phyloP scores from a whole-genome alignment of 2,888 invertebrate genomes.

The Beris morrisii region DNA sequence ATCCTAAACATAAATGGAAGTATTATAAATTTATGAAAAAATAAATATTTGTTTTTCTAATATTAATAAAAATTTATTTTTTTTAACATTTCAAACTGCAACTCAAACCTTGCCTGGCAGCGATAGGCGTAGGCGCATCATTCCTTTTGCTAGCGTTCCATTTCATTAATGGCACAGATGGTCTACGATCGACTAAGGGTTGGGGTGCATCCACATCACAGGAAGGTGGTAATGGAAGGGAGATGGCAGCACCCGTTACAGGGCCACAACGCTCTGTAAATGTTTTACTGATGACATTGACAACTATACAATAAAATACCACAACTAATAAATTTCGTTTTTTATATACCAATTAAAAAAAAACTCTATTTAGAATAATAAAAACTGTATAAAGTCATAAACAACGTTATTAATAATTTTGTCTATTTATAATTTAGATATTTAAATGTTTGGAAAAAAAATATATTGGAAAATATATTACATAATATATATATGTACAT shows the following conservation, averaged over 20 bases:
- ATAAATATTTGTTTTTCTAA: constrained; percentile 15
- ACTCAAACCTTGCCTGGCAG: constrained; percentile 61
- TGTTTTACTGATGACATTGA: constrained; percentile 42
- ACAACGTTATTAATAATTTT: too few species aligned
- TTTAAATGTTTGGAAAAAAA: too few species aligned
- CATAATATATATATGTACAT: too few species aligned
- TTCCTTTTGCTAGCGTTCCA: constrained; percentile 55
- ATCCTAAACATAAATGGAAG: constrained; percentile 14
- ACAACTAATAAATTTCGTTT: constrained; percentile 31
- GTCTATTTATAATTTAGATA: too few species aligned
- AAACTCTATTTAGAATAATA: constrained; percentile 11
- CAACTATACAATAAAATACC: constrained; percentile 51
- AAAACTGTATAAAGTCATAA: constrained; percentile 1
- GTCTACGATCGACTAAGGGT: constrained; percentile 70
- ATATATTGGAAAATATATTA: too few species aligned
- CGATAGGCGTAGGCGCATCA: constrained; percentile 48
- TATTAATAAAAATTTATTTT: neutral
- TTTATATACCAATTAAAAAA: constrained; percentile 22
- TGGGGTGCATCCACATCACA: constrained; percentile 71
- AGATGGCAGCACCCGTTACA: constrained; percentile 61
- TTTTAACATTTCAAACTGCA: constrained; percentile 41
- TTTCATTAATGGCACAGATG: constrained; percentile 64
- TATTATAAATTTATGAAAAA: constrained; percentile 18
- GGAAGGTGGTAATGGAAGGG: constrained; percentile 60
- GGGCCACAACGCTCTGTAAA: constrained; percentile 74